phyloP scores from a whole-genome alignment of 2,797 vertebrate species.

The Poliocrania exsul region DNA sequence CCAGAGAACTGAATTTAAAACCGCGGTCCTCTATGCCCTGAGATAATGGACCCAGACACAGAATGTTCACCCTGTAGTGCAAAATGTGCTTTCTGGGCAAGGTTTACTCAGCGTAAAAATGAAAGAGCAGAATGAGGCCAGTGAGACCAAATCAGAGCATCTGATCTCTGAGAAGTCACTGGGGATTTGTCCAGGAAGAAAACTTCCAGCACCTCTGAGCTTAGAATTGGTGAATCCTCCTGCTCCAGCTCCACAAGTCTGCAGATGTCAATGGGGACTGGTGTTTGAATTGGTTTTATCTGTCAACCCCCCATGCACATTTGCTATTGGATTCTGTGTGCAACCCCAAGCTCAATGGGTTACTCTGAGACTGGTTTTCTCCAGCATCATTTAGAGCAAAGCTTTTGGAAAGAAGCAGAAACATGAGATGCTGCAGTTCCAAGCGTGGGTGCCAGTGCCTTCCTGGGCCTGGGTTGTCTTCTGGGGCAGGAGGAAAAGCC shows the following conservation, averaged over 20 bases:
- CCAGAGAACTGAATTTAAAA: neutral
- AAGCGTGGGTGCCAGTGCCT: rapidly evolving
- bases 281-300: neutral
- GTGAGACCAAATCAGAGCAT: neutral
- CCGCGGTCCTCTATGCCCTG: neutral
- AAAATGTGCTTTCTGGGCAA: neutral
- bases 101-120: neutral
- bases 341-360: neutral
- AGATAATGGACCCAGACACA: neutral
- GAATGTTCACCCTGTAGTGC: neutral
- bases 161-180: neutral
- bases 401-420: neutral
- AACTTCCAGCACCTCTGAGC: neutral
- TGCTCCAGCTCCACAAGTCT: neutral
- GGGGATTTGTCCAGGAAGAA: neutral
- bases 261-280: neutral
- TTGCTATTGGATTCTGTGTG: neutral
- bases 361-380: neutral
- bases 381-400: neutral
- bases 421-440: neutral
- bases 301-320: neutral
- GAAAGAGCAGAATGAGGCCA: neutral
- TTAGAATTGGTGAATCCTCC: neutral
- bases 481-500: neutral
- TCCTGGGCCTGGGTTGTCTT: neutral